A percentile compares a stretch with the other conserved stretches of the same genome.
Conservation (phyloP, 1,140 invertebrate species). For the Portunus trituberculatus region DNA sequence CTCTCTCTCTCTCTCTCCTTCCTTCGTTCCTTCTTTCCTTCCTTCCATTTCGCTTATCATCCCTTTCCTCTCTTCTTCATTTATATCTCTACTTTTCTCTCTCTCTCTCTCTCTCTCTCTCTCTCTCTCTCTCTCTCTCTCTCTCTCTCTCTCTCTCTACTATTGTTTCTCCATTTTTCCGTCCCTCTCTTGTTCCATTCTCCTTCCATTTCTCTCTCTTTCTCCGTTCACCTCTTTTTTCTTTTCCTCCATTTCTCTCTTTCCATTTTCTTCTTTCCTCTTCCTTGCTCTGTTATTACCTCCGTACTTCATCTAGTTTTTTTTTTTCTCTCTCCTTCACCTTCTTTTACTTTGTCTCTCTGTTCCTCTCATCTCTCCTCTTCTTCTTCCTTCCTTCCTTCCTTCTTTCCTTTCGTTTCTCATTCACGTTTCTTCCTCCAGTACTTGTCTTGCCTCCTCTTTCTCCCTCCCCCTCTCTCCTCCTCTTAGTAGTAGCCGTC, state of each 20-base stretch:
- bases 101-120: not conserved
- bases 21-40: too few relatives aligned
- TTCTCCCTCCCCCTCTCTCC: not conserved
- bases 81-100: not conserved
- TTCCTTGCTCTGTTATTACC: too few relatives aligned
- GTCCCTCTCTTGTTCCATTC: too few relatives aligned
- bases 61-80: not conserved
- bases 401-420: too few relatives aligned
- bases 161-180: too few relatives aligned
- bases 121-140: not conserved
- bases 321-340: too few relatives aligned
- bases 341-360: not conserved
- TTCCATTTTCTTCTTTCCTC: too few relatives aligned
- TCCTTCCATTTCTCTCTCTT: not conserved
- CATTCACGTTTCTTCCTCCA: too few relatives aligned
- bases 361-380: not conserved
- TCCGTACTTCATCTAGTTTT: too few relatives aligned
- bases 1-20: too few relatives aligned
- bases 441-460: not conserved
- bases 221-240: not conserved
- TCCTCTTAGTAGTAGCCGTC: not conserved
- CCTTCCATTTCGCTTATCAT: not conserved
- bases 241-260: not conserved
- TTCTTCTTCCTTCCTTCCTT: too few relatives aligned
- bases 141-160: not conserved